A percentile compares a stretch with the other conserved stretches of the same genome.
These are phyloP conservation scores for Artibeus jamaicensis DNA, from an alignment of 2,797 vertebrate genomes.

Conservation along the genomic window DNA sequence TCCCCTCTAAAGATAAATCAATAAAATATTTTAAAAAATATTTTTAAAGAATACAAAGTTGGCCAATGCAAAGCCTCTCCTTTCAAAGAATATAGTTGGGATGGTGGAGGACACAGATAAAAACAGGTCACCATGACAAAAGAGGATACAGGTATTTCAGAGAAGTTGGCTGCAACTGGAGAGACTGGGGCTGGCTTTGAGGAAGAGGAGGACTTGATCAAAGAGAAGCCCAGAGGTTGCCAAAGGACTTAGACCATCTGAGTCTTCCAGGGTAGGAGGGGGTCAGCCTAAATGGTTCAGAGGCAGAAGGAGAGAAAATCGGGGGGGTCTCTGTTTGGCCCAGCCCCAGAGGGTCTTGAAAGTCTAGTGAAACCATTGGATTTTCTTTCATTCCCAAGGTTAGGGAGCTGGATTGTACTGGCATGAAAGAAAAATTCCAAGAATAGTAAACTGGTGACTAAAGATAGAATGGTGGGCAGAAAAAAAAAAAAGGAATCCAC, in stretches of 20 bases:
- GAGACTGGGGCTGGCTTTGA: neutral
- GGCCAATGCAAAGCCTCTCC: neutral
- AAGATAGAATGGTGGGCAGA: neutral
- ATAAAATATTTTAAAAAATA: neutral
- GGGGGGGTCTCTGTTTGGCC: neutral
- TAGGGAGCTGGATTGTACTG: neutral
- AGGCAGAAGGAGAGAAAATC: neutral
- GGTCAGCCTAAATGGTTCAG: neutral
- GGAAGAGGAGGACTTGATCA: neutral
- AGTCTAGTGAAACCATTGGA: neutral
- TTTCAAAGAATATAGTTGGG: neutral
- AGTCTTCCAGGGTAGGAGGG: rapidly evolving
- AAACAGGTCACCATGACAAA: neutral
- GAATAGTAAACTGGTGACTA: neutral
- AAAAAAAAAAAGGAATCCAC: neutral
- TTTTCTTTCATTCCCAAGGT: neutral
- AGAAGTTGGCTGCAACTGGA: neutral
- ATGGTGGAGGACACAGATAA: neutral
- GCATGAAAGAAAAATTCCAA: neutral
- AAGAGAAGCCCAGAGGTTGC: neutral
- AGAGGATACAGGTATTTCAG: neutral
- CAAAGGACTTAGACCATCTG: neutral
- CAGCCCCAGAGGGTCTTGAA: neutral
- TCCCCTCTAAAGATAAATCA: neutral
- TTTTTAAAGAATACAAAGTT: neutral